Base-by-base conservation (phyloP, 2,888 invertebrate species). In the Drosophila lutescens region DNA sequence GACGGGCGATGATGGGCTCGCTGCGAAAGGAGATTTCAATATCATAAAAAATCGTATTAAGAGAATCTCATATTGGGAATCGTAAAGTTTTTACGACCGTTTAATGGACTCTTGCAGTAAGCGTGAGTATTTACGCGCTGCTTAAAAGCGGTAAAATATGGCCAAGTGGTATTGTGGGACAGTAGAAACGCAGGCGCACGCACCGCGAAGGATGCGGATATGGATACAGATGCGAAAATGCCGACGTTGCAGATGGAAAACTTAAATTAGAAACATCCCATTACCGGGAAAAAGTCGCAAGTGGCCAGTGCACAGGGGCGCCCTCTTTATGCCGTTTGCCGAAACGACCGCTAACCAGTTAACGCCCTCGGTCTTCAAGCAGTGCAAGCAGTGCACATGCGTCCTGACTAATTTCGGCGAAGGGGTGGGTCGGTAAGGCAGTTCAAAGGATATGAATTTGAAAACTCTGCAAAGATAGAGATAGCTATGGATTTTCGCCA, bases 41-140 rank as follows among this genome's bases (percentile, higher is more conserved):
- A 90, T 90, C 90, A 91, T 90, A 91, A 91, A 90, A 90, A 87
- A 88, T 88, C 86, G 88, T 90, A 91, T 91, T 91, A 89, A 91
- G 90, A 90, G 90, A 90, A 88, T 90, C 89, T 90, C 90, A 90
- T 91, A 83, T 88, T 79, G 79, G 81, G 87, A 87, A 89, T 91
- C 92, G 89, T 91, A 91, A 91, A 85, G 80, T 88, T 90, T 91
- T 91, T 91, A 91, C 90, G 92, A 90, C 78, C 83, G 90, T 91
- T 91, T 91, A 92, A 91, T 91, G 91, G 91, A 89, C 83, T 90
- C 90, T 90, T 89, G 89, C 89, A 84, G 84, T 89, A 86, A 84
- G 81, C 87, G 84, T 79, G 85, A 85, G 86, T 86, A 86, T 88
- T 86, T 86, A 86, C 86, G 85, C 86, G 84, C 79, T 82, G 88